Percentiles rank a stretch among this genome's conserved stretches.
Conservation (phyloP, 1,140 invertebrate species). For the Mycetomoellerius zeteki region DNA sequence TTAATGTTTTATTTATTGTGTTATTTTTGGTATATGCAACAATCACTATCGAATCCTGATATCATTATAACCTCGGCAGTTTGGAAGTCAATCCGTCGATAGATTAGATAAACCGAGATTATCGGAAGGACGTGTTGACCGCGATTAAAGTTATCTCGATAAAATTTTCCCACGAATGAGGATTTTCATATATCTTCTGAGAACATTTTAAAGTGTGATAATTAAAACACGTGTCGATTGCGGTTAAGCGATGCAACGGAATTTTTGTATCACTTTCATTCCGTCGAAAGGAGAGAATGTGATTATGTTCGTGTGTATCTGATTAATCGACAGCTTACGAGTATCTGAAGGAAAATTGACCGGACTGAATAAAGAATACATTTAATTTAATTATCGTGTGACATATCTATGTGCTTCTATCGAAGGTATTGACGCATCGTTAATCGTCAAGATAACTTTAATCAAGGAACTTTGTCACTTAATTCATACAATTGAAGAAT, state of each 20-base stretch:
- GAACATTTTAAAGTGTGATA: not conserved
- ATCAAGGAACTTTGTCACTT: conserved; percentile 8
- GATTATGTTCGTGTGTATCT: not conserved
- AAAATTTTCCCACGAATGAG: conserved; percentile 41
- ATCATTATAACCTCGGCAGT: not conserved
- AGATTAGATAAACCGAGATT: conserved; percentile 72
- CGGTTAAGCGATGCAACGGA: not conserved
- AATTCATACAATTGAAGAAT: conserved; percentile 5
- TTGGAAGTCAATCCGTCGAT: conserved; percentile 39
- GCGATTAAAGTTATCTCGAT: conserved; percentile 1
- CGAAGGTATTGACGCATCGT: conserved; percentile 13
- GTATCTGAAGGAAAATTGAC: not conserved
- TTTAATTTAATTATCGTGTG: not conserved
- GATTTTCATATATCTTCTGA: conserved; percentile 8
- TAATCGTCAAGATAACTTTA: conserved; percentile 23
- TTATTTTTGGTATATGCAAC: too few species aligned
- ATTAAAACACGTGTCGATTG: not conserved
- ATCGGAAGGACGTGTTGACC: not conserved
- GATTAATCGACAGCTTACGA: not conserved
- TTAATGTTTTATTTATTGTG: not conserved
- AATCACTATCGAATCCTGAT: conserved; percentile 8
- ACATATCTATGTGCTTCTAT: not conserved
- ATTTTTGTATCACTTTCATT: not conserved
- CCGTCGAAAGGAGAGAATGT: too few species aligned
- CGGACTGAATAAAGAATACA: not conserved